phyloP scores from a whole-genome alignment of 2,113 vertebrate species.

The Odocoileus virginianus region DNA sequence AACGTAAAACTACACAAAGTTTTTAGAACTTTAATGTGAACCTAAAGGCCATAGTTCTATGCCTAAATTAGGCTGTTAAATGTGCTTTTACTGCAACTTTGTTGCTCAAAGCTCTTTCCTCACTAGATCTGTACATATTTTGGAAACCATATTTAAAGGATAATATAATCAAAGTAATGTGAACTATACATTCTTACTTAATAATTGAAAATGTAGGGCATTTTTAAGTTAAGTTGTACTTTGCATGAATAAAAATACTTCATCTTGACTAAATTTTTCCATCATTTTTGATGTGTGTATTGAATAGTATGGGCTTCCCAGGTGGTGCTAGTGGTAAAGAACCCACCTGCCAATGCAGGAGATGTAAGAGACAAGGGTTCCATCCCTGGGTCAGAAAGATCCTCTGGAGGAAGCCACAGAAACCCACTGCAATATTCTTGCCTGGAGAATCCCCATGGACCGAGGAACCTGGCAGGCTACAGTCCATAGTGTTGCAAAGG shows the following conservation, averaged over 20 bases:
- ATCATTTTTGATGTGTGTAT: slow-evolving; percentile 2
- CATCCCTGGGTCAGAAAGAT: not conserved
- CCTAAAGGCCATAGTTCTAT: not conserved
- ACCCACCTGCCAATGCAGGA: not conserved
- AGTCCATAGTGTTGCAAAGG: not conserved
- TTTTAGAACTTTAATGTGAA: not conserved
- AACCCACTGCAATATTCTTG: not conserved
- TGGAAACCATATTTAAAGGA: not conserved
- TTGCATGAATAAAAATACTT: not conserved
- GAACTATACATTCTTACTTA: not conserved
- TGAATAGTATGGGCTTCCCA: not conserved
- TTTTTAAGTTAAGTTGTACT: not conserved
- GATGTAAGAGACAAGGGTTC: not conserved
- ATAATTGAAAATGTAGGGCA: not conserved
- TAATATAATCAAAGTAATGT: not conserved
- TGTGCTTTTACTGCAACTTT: not conserved
- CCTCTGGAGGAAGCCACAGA: not conserved
- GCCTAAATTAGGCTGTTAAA: not conserved
- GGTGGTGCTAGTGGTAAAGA: not conserved
- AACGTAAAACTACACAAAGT: not conserved
- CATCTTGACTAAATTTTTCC: not conserved
- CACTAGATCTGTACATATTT: not conserved
- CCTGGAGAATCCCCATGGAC: not conserved
- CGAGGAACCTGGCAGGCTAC: not conserved
- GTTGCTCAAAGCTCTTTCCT: not conserved